phyloP scores from a whole-genome alignment of 2,797 vertebrate species.

The Cichlasoma orientale region DNA sequence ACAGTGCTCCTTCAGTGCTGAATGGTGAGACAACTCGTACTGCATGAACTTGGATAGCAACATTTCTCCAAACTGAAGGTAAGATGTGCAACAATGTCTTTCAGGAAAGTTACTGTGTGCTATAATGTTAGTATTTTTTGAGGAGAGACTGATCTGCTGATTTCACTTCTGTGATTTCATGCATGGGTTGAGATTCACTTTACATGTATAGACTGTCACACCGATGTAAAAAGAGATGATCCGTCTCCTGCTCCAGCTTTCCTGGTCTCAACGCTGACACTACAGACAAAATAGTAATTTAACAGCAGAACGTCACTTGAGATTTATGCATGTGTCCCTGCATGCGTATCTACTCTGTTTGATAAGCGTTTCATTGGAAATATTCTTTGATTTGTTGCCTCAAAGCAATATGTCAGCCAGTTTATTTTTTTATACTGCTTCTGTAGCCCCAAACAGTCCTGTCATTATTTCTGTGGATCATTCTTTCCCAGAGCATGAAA shows the following conservation, averaged over 20 bases:
- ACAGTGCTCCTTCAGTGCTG: constrained; percentile 32
- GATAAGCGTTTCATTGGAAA: background rate
- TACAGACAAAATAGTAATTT: constrained; percentile 12
- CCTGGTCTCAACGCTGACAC: constrained; percentile 3
- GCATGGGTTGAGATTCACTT: background rate
- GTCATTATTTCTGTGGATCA: constrained; percentile 27
- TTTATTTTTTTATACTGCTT: background rate
- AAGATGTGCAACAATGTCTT: constrained; percentile 33
- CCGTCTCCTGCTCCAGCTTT: background rate
- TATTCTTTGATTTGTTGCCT: background rate
- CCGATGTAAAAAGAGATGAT: constrained; percentile 15
- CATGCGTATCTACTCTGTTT: background rate
- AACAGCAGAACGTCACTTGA: background rate
- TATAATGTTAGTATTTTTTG: background rate
- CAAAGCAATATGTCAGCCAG: background rate
- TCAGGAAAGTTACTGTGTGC: background rate
- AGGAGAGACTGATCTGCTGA: background rate
- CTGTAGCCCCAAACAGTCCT: constrained; percentile 23
- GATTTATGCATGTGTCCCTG: background rate
- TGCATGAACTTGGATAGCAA: constrained; percentile 41
- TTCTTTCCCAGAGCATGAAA: constrained; percentile 45
- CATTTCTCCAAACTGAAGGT: constrained; percentile 61
- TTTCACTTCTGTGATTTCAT: background rate
- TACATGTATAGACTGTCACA: background rate
- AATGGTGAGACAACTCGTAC: constrained; percentile 41